Evolutionary conservation across 2,113 vertebrate species (phyloP).

Genomic region (Gopherus flavomarginatus): DNA sequence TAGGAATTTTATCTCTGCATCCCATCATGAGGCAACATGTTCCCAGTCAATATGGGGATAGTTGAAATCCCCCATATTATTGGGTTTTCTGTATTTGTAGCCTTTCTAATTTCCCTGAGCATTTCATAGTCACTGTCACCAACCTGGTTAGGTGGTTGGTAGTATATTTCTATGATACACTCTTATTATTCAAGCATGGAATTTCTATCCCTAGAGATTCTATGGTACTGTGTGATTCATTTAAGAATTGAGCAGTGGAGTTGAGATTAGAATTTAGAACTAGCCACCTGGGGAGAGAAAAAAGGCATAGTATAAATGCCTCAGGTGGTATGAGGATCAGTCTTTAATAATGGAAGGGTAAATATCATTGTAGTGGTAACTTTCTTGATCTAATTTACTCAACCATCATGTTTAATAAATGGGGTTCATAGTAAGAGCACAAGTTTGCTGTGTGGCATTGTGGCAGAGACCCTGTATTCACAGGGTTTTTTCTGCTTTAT

Average conservation of each 20-base stretch:
- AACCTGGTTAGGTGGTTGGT: background rate
- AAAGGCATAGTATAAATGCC: background rate
- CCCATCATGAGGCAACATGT: background rate
- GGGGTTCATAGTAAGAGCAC: conserved; percentile 19
- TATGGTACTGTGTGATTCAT: background rate
- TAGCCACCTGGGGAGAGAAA: background rate
- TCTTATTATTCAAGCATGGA: background rate
- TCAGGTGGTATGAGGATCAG: background rate
- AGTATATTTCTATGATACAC: background rate
- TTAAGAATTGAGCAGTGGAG: background rate
- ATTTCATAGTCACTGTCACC: background rate
- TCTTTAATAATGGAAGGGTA: background rate
- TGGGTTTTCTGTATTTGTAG: background rate
- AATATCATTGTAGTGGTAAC: conserved; percentile 11
- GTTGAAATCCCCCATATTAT: background rate
- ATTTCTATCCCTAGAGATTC: background rate
- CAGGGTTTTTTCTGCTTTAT: conserved; percentile 18
- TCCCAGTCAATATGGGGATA: background rate
- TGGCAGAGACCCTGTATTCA: background rate
- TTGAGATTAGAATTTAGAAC: background rate
- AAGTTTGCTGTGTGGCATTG: background rate
- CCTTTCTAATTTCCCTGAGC: background rate
- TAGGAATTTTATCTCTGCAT: background rate
- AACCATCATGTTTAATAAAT: background rate
- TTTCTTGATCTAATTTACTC: conserved; percentile 50